Percentiles rank a stretch among this genome's conserved stretches.
Evolutionary conservation across 2,113 vertebrate species (phyloP).

Genomic region (Calyptomena viridis): DNA sequence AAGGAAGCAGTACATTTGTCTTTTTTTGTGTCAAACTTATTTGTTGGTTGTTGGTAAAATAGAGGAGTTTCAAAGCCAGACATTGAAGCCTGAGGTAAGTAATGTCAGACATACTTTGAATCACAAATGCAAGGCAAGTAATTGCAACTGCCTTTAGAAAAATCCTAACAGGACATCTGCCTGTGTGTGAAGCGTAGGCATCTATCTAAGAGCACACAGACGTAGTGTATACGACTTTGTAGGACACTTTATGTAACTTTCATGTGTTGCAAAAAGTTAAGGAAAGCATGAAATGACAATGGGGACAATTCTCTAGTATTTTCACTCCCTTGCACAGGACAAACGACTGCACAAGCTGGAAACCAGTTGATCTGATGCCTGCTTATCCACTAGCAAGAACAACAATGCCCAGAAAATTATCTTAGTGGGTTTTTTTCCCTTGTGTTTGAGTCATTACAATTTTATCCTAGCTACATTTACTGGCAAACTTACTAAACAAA

Average conservation of each 20-base stretch:
- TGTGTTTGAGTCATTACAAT: neutral
- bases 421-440: neutral
- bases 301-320: neutral
- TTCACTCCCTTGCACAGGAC: neutral
- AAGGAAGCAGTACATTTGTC: neutral
- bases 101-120: slow-evolving; percentile 31
- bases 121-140: slow-evolving; percentile 5
- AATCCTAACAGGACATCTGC: slow-evolving; percentile 34
- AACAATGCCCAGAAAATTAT: slow-evolving; percentile 38
- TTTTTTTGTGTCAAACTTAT: neutral
- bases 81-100: neutral
- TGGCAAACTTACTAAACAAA: slow-evolving; percentile 56
- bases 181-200: neutral
- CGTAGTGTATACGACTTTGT: neutral
- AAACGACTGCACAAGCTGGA: slow-evolving; percentile 1
- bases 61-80: neutral
- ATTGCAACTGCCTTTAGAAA: slow-evolving; percentile 3
- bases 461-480: slow-evolving; percentile 16
- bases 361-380: neutral
- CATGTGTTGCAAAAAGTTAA: neutral
- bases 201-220: neutral
- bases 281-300: neutral
- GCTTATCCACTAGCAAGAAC: neutral
- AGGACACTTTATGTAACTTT: slow-evolving; percentile 34
- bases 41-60: neutral